Percentiles rank a stretch among this genome's conserved stretches.
Evolutionary conservation across 2,113 vertebrate genomes (phyloP).

Genomic region (Erythrocercus mccallii): DNA sequence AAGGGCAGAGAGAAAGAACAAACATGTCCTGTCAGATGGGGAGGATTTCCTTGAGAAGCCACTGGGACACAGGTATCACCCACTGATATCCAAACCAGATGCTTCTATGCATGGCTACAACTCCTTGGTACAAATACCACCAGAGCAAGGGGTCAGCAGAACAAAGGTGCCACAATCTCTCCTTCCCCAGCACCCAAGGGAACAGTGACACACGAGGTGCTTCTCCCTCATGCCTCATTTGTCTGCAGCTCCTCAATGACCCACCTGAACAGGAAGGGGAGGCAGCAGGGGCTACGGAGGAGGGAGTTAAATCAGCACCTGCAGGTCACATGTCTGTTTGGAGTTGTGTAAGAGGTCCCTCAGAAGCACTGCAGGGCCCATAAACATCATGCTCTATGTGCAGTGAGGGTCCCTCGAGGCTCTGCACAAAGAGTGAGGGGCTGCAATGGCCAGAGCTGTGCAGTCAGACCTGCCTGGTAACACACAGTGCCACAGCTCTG

Average conservation of each 20-base stretch:
- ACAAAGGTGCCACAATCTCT: fast-evolving
- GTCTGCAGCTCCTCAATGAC: not conserved
- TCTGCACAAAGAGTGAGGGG: fast-evolving
- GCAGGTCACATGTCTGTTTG: fast-evolving
- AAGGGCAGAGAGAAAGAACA: not conserved
- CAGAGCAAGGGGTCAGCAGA: not conserved
- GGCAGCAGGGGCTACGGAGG: not conserved
- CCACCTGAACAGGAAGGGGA: not conserved
- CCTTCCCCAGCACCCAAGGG: not conserved
- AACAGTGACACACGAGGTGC: fast-evolving
- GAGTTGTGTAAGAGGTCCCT: not conserved
- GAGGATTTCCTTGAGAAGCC: not conserved
- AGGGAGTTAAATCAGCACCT: not conserved
- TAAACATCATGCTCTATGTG: fast-evolving
- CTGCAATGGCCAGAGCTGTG: not conserved
- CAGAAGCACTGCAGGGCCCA: not conserved
- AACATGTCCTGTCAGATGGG: fast-evolving
- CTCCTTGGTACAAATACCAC: not conserved
- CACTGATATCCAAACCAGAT: not conserved
- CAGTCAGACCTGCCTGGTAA: not conserved
- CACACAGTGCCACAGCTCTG: not conserved
- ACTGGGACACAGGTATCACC: fast-evolving
- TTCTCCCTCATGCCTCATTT: not conserved
- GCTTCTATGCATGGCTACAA: not conserved
- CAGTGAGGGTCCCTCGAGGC: fast-evolving